Conservation (phyloP, 2,797 vertebrate species). For the Anisognathus igniventris region DNA sequence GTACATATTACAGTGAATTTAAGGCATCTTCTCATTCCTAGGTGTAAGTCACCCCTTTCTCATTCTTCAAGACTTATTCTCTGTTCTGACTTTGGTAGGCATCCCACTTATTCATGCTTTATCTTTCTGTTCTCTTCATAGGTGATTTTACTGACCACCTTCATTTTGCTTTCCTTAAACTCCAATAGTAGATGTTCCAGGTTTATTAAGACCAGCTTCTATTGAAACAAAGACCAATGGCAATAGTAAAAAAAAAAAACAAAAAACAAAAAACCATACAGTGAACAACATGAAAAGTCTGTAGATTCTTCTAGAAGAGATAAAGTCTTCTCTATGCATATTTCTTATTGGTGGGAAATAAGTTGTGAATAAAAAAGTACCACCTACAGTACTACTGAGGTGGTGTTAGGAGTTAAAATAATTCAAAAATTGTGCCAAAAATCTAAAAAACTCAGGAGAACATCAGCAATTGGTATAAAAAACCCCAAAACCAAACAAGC, state of each 20-base stretch:
- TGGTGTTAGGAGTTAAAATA: neutral
- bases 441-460: neutral
- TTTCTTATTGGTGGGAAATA: neutral
- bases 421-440: neutral
- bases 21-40: neutral
- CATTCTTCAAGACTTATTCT: neutral
- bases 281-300: neutral
- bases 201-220: neutral
- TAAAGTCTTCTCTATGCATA: neutral
- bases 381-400: neutral
- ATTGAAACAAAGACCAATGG: neutral
- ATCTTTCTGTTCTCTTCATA: neutral
- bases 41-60: neutral
- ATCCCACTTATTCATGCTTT: neutral
- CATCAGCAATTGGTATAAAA: neutral
- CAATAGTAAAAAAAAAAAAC: neutral
- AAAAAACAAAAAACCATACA: rapidly evolving
- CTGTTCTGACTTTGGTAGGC: neutral
- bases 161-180: neutral
- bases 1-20: neutral
- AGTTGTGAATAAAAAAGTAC: neutral
- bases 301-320: neutral
- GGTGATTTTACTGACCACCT: neutral
- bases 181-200: neutral
- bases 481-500: neutral